These are phyloP conservation scores for Mohoua ochrocephala DNA, from an alignment of 2,113 vertebrate genomes.

Conservation along the genomic window DNA sequence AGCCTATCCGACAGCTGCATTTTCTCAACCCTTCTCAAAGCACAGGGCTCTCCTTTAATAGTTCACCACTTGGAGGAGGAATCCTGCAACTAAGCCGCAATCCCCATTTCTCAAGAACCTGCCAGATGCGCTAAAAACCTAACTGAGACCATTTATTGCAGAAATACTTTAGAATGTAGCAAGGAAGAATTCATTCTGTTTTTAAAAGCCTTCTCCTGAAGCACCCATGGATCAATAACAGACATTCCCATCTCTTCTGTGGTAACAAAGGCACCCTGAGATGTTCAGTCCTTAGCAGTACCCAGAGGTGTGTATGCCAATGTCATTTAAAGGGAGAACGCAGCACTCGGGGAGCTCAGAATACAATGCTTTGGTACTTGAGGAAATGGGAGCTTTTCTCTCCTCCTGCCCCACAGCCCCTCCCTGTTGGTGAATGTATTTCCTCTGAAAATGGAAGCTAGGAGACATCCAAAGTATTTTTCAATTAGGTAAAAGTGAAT, in stretches of 20 bases:
- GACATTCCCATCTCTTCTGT: not conserved
- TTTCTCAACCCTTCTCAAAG: not conserved
- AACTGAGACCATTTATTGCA: not conserved
- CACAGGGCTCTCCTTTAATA: not conserved
- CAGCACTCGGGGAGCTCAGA: not conserved
- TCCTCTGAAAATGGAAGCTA: not conserved
- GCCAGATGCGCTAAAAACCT: not conserved
- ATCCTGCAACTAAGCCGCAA: not conserved
- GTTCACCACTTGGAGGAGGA: not conserved
- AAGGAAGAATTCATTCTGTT: not conserved
- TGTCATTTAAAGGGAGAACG: not conserved
- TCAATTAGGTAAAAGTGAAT: not conserved
- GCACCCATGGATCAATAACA: not conserved
- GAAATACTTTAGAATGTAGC: not conserved
- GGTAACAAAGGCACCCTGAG: not conserved
- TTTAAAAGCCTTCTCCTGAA: not conserved
- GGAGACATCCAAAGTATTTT: not conserved
- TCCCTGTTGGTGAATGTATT: not conserved
- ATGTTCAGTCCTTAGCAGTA: not conserved
- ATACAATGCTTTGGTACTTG: not conserved
- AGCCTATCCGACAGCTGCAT: not conserved
- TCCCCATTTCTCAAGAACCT: not conserved
- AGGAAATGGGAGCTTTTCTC: not conserved
- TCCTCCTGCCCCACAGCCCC: not conserved
- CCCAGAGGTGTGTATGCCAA: not conserved